Base-by-base conservation (phyloP, 2,888 invertebrate genomes). In the Sesia bembeciformis region DNA sequence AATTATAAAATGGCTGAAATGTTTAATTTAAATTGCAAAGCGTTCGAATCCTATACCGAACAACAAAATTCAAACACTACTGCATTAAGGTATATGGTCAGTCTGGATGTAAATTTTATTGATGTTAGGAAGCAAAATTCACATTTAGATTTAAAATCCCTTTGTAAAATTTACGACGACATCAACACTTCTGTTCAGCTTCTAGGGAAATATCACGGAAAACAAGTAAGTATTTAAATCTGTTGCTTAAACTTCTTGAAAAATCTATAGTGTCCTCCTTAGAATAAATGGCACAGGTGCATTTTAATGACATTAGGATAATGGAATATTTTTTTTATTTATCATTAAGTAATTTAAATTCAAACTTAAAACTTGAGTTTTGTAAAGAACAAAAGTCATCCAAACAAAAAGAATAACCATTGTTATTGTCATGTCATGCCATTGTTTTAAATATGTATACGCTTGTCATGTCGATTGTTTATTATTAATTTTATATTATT, bases 131-230 rank as follows among this genome's bases (percentile, higher is more conserved):
- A 60, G 7, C 40, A 54, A 5, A 56, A 54, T n/a, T 51, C 56
- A 7, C 40, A 58, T 4, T 56, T 57, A 8, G 64, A 70, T 55
- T 53, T 76, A 5, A 70, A 69, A 56, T 58, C 57, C 49, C 62
- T 82, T n/a, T 77, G 76, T 60, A 71, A 65, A 58, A 52, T 73
- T 6, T 82, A 82, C 52, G 81, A 81, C 38, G 68, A 76, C 53
- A 60, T 81, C 4, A 70, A 66, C 38, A 68, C 72, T 4, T 71
- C 72, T 53, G 58, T 77, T n/a, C 66, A 71, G 46, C 64, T 80
- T 6, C 62, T 84, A 49, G 76, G 80, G 58, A 70, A 72, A 52
- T 63, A 63, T 58, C 79, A 81, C 52, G 75, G 76, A 40, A 46
- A 67, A 39, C 76, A 77, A 68, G 78, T 73, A 62, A 56, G 54